Evolutionary conservation across 2,888 invertebrate species (phyloP).

Genomic region (Limnephilus lunatus): DNA sequence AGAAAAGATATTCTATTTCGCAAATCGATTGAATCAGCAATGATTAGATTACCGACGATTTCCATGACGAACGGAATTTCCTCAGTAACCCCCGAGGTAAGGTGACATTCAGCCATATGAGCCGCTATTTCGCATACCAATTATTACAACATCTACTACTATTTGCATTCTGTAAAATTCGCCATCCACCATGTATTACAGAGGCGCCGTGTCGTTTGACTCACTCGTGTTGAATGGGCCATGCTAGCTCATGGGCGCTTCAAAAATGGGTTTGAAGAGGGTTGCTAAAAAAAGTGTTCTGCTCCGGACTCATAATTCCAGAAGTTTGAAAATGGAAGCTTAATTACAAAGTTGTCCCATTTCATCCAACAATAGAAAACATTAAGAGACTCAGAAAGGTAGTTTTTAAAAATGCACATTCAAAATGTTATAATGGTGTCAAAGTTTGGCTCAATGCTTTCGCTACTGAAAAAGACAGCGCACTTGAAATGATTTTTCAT

Average conservation of each 20-base stretch:
- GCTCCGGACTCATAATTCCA: not conserved
- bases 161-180: slow-evolving; percentile 32
- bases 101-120: not conserved
- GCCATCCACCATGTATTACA: slow-evolving; percentile 1
- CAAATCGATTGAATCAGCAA: not conserved
- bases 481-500: too few species aligned
- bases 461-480: too few species aligned
- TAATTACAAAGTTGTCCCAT: not conserved
- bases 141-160: slow-evolving; percentile 13
- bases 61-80: slow-evolving; percentile 12
- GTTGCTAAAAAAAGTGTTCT: not conserved
- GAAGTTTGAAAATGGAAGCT: not conserved
- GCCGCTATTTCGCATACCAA: not conserved
- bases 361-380: too few species aligned
- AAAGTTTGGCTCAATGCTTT: too few species aligned
- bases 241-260: not conserved
- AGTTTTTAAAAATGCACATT: not conserved
- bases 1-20: not conserved
- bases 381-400: not conserved
- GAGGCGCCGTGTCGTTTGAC: not conserved
- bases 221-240: slow-evolving; percentile 2
- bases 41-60: not conserved
- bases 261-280: not conserved
- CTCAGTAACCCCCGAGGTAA: not conserved
- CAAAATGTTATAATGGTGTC: too few species aligned